Evolutionary conservation across 2,797 vertebrate genomes (phyloP), one percentile per base, ranked within the genome.

Genomic region (Zenarchopterus dispar): DNA sequence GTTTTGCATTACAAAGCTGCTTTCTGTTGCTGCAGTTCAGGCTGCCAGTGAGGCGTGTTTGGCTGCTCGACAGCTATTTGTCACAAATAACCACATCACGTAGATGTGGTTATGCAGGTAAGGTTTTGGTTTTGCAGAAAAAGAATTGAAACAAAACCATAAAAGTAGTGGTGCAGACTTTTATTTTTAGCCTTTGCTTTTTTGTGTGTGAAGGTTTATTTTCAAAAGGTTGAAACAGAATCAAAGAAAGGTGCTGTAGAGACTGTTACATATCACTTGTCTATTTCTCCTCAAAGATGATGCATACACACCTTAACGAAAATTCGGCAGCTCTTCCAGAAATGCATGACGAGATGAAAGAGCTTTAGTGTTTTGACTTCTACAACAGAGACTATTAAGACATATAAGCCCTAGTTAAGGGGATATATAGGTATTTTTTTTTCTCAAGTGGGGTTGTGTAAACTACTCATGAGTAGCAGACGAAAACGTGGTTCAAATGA

Each of bases 281-380:
- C 56, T 28, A 67, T 81, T 84, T 80, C 45, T 70, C 64, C 77
- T 87, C 80, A 82, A 82, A 85, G 67, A 31, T 67, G 58, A 18
- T 47, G 26, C 33, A 69, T 56, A 49, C 60, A 51, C 59, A 81
- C 62, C 43, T 53, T 59, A 70, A 61, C 67, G 57, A 49, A 49
- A 75, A 71, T 79, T 66, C 63, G 73, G 70, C 67, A 21, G 67
- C 61, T 73, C 56, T 54, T 63, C 48, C 49, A 52, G 60, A 86
- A 70, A 56, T 54, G 49, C 64, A 67, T 52, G 24, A 3, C 41
- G 22, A 63, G 74, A 88, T 90, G 81, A 86, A 83, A 86, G 74
- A 44, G 43, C 45, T 67, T 8, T 6, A 22, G 60, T 82, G 71
- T 80, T 85, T 81, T 63, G 41, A 26, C 73, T 47, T 59, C 62